These are phyloP conservation scores for Lepidochitona cinerea DNA, from an alignment of 2,888 invertebrate species.

Conservation along the genomic window DNA sequence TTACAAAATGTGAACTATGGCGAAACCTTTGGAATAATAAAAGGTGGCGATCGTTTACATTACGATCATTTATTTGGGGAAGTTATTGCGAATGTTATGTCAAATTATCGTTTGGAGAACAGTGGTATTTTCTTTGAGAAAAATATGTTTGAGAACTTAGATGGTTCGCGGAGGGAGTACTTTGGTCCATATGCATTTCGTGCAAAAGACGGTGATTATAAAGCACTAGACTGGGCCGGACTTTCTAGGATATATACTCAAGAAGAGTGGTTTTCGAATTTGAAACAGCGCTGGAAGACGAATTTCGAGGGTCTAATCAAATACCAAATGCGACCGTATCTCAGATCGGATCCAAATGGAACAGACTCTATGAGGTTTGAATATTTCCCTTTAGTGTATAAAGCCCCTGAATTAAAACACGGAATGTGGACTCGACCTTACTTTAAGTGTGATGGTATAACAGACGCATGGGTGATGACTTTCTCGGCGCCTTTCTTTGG, in stretches of 20 bases:
- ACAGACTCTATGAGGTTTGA: conserved; percentile 35
- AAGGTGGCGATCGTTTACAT: conserved; percentile 37
- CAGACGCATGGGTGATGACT: conserved; percentile 94
- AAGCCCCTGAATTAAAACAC: conserved; percentile 83
- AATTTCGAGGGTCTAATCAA: conserved; percentile 85
- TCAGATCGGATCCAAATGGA: conserved; percentile 80
- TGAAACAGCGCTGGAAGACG: conserved; percentile 92
- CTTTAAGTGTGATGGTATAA: conserved; percentile 91
- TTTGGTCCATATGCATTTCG: conserved; percentile 59
- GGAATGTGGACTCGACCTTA: conserved; percentile 94
- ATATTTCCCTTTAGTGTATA: conserved; percentile 81
- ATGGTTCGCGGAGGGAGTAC: conserved; percentile 38
- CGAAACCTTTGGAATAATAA: conserved; percentile 44
- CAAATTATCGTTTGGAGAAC: conserved; percentile 91
- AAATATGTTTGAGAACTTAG: conserved; percentile 85
- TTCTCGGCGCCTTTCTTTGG: conserved; percentile 97
- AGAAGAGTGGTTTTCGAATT: conserved; percentile 84
- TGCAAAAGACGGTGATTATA: conserved; percentile 19
- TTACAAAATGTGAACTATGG: conserved; percentile 75
- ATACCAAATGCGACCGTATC: conserved; percentile 82
- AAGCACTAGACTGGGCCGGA: conserved; percentile 45
- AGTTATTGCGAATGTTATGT: conserved; percentile 88
- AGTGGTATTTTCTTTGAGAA: conserved; percentile 89
- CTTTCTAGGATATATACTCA: conserved; percentile 79
- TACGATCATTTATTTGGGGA: conserved; percentile 95